Evolutionary conservation across 2,113 vertebrate species (phyloP).

Genomic region (Otolemur garnettii): DNA sequence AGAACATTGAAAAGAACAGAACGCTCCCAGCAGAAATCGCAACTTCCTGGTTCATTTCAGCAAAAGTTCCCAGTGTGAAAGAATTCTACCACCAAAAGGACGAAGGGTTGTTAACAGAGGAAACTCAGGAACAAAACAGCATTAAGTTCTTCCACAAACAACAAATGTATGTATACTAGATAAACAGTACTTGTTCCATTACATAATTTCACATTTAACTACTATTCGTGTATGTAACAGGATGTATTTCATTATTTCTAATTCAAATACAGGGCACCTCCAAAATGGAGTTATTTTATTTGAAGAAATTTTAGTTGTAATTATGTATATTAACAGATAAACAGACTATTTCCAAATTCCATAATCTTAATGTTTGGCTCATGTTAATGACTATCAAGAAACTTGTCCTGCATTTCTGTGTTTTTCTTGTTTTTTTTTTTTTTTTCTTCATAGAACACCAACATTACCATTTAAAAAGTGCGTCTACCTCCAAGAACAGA

Average conservation of each 20-base stretch:
- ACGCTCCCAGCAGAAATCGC: conserved; percentile 68
- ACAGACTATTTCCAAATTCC: conserved; percentile 11
- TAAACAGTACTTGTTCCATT: conserved; percentile 7
- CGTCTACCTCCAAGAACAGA: conserved; percentile 35
- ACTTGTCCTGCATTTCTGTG: background rate
- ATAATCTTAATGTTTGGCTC: background rate
- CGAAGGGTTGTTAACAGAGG: conserved; percentile 62
- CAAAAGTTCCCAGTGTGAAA: conserved; percentile 52
- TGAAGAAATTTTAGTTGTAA: conserved; percentile 25
- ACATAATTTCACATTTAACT: conserved; percentile 62
- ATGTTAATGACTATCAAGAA: conserved; percentile 15
- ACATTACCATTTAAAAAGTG: conserved; percentile 47
- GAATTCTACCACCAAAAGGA: conserved; percentile 62
- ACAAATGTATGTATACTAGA: background rate
- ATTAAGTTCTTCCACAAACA: conserved; percentile 48
- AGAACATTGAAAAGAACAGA: conserved; percentile 65
- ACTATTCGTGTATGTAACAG: conserved; percentile 23
- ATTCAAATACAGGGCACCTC: conserved; percentile 56
- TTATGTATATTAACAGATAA: background rate
- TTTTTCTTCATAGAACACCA: background rate
- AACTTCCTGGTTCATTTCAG: conserved; percentile 57
- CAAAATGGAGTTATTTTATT: conserved; percentile 41
- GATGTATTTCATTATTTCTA: conserved; percentile 30
- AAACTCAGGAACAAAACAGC: conserved; percentile 83
- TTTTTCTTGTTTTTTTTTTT: background rate